Evolutionary conservation across 2,888 invertebrate species (phyloP).

Genomic region (Harpalus rufipes): DNA sequence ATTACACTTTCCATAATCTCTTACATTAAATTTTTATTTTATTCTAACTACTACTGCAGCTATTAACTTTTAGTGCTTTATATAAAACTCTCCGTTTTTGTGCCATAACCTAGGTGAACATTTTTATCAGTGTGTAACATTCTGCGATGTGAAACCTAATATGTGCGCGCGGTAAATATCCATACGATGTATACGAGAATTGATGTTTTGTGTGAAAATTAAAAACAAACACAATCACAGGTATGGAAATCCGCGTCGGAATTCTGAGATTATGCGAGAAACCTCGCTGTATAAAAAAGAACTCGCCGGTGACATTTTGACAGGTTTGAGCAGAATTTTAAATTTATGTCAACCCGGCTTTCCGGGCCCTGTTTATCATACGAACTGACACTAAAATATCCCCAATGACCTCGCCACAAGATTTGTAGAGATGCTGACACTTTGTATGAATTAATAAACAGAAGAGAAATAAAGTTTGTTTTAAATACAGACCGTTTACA

Average conservation of each 20-base stretch:
- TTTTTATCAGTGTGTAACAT: slow-evolving; percentile 11
- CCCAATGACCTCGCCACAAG: slow-evolving; percentile 10
- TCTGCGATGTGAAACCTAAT: not conserved
- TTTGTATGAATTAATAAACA: not conserved
- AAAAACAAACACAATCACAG: slow-evolving; percentile 44
- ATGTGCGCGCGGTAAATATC: not conserved
- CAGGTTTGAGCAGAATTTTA: slow-evolving; percentile 45
- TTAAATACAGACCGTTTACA: too few species aligned
- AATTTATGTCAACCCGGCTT: slow-evolving; percentile 49
- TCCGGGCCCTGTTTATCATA: slow-evolving; percentile 9
- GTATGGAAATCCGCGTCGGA: slow-evolving; percentile 9
- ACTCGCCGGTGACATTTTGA: slow-evolving; percentile 45
- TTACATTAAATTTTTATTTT: not conserved
- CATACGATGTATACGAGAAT: not conserved
- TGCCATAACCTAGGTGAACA: slow-evolving; percentile 6
- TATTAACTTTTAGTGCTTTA: not conserved
- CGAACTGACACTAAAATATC: slow-evolving; percentile 12
- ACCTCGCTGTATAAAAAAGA: slow-evolving; percentile 37
- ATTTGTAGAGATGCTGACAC: slow-evolving; percentile 21
- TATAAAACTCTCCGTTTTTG: not conserved
- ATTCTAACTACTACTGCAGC: not conserved
- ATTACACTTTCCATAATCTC: not conserved
- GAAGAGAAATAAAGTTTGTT: not conserved
- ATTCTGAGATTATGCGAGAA: slow-evolving; percentile 25
- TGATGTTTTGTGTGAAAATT: slow-evolving; percentile 52